Evolutionary conservation across 2,888 invertebrate species (phyloP).

Genomic region (Himalopsyche kuldschensis): DNA sequence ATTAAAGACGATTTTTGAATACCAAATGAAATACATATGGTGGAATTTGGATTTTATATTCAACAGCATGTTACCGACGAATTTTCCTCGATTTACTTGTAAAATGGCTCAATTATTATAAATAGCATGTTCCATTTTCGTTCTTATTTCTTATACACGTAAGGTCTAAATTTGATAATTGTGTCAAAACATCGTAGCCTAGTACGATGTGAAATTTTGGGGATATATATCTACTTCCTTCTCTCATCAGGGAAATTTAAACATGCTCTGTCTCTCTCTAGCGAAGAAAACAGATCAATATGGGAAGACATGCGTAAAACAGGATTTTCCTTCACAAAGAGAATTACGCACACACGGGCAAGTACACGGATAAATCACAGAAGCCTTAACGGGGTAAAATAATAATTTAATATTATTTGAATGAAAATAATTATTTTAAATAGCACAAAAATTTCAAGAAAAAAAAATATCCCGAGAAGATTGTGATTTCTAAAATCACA

Average conservation of each 20-base stretch:
- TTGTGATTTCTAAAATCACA: too few species aligned
- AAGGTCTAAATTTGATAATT: not conserved
- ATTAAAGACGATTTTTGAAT: not conserved
- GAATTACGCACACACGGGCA: not conserved
- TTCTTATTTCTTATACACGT: not conserved
- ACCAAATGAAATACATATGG: not conserved
- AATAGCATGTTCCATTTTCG: not conserved
- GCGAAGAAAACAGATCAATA: not conserved
- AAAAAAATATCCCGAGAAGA: too few species aligned
- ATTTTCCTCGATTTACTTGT: not conserved
- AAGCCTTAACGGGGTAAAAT: not conserved
- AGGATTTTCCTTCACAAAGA: not conserved
- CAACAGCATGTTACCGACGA: not conserved
- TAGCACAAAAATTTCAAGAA: too few species aligned
- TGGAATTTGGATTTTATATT: not conserved
- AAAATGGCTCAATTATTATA: not conserved
- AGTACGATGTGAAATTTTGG: not conserved
- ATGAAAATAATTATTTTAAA: not conserved
- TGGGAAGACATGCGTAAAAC: not conserved
- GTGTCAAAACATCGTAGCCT: not conserved
- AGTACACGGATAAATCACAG: not conserved
- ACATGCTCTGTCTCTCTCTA: not conserved
- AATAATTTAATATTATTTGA: not conserved
- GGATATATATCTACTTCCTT: not conserved
- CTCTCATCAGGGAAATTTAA: not conserved